phyloP scores from a whole-genome alignment of 2,113 vertebrate species.

The Spheniscus mendiculus region DNA sequence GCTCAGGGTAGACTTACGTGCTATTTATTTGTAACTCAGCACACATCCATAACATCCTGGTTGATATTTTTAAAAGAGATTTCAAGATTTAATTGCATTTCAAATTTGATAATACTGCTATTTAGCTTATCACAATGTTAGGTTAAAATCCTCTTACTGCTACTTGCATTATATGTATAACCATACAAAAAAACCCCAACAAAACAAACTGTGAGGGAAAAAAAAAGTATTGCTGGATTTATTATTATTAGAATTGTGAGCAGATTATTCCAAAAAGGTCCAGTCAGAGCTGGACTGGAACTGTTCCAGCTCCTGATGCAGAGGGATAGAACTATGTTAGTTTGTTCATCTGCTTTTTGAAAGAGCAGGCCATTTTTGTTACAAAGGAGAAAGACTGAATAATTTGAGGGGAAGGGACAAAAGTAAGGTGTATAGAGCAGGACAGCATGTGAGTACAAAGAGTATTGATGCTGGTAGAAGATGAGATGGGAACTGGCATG shows the following conservation, averaged over 20 bases:
- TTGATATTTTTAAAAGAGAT: background rate
- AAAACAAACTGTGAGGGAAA: background rate
- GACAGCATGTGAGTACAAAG: background rate
- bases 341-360: background rate
- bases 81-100: background rate
- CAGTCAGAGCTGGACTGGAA: background rate
- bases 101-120: background rate
- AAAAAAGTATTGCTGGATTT: background rate
- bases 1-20: background rate
- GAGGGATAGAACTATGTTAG: rapidly evolving
- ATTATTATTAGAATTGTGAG: background rate
- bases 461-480: background rate
- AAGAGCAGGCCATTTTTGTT: background rate
- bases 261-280: background rate
- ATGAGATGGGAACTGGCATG: background rate
- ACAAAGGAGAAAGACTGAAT: background rate
- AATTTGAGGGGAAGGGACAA: background rate
- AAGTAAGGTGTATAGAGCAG: background rate
- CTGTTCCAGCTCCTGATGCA: background rate
- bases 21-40: background rate
- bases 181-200: rapidly evolving
- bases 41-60: background rate
- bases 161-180: background rate
- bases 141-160: background rate
- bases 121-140: background rate